Conservation (phyloP, 1,140 invertebrate species). For the Anastrepha ludens region DNA sequence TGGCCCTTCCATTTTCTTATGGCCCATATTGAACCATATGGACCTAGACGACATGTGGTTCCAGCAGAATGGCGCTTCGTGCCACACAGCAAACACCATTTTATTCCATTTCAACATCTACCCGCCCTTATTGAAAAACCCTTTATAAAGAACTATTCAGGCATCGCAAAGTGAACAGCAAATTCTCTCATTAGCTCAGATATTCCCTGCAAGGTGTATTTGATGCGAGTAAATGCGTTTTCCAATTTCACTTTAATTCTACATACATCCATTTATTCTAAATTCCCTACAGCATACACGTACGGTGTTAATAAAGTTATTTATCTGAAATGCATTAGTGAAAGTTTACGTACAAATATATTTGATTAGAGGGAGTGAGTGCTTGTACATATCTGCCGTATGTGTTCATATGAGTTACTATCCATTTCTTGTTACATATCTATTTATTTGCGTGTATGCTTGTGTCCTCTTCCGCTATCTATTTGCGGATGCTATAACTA, state of each 20-base stretch:
- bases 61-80: too few relatives aligned
- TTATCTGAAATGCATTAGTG: constrained; percentile 14
- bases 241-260: constrained; percentile 28
- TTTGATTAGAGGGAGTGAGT: background rate
- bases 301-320: constrained; percentile 36
- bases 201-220: too few relatives aligned
- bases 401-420: background rate
- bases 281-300: background rate
- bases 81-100: too few relatives aligned
- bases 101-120: too few relatives aligned
- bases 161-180: too few relatives aligned
- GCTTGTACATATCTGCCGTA: background rate
- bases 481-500: background rate
- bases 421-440: background rate
- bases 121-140: too few relatives aligned
- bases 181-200: too few relatives aligned
- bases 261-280: background rate
- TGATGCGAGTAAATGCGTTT: background rate
- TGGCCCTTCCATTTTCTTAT: too few relatives aligned
- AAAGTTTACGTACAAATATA: background rate
- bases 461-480: constrained; percentile 6
- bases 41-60: too few relatives aligned
- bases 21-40: too few relatives aligned
- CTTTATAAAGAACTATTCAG: too few relatives aligned
- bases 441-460: background rate